Evolutionary conservation across 2,888 invertebrate genomes (phyloP), one percentile per base, ranked within the genome.

Genomic region (Nasonovia ribisnigri): DNA sequence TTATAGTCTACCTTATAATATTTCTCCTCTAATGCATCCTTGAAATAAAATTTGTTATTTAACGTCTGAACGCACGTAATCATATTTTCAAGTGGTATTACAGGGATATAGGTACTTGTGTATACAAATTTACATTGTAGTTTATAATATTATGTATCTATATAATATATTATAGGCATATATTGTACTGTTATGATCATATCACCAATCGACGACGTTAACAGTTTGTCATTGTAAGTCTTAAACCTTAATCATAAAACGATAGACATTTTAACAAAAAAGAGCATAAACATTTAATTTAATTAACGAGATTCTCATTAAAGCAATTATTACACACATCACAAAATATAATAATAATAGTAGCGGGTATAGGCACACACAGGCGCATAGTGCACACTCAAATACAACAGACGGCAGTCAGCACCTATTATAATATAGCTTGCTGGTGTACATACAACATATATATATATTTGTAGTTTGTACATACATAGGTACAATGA

Each of bases 41-140:
- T 67, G 60, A 67, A n/a, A 67, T 67, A 29, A 67, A 67, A 67
- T 67, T 67, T 67, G 60, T 67, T 67, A n/a, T n/a, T n/a, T n/a
- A n/a, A n/a, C n/a, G n/a, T n/a, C n/a, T 67, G 13, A 29, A 60
- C 29, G 29, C 57, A 26, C 29, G 57, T 60, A 60, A 60, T 29
- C 29, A 29, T 60, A 54, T 54, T 67, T 67, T n/a, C 11, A n/a
- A 67, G 29, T n/a, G 4, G n/a, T 67, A 67, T 13, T 67, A 67
- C n/a, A 67, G 16, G n/a, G n/a, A n/a, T 67, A 67, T n/a, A n/a
- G n/a, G n/a, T n/a, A n/a, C n/a, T 67, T n/a, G 67, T n/a, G n/a
- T 67, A 67, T n/a, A 16, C 67, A 67, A 67, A n/a, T 67, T 11
- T 67, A 67, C 16, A 67, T 67, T 16, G n/a, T 16, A 67, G n/a